Base-by-base conservation (phyloP, 1,140 invertebrate species). In the Caenorhabditis tropicalis region DNA sequence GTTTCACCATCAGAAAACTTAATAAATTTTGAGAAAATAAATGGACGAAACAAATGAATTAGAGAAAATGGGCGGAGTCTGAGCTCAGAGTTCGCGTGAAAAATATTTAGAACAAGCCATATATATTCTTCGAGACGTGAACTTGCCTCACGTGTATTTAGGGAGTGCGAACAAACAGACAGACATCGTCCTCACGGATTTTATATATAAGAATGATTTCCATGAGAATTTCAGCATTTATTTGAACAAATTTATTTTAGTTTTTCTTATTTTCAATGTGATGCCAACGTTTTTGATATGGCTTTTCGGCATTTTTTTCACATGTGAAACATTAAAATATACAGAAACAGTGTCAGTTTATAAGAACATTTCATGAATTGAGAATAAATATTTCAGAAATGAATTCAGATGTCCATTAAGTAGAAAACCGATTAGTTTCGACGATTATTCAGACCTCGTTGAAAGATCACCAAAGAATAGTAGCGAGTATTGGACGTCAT, bases 291-390 rank as follows among this genome's bases (percentile, higher is more conserved):
- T 65, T 36, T 31, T 65, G 29, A 27, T 65, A 4, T 36, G 29
- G 58, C n/a, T 36, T 33, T 65, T 65, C n/a, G 58, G 58, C 36
- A 65, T 65, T 65, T 36, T 65, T 36, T 65, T 21, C 58, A 65
- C 58, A 33, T 27, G 58, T 65, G 58, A 65, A 65, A 65, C 58
- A 65, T 27, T 36, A 36, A 65, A 65, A 36, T 16, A 36, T 65
- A 39, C 31, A 7, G 58, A 65, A 36, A 65, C 16, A 36, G 58
- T 65, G 58, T 65, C 19, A 65, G 58, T 65, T 2, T 27, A 19
- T 21, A 16, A 6, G 12, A 65, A n/a, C n/a, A n/a, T n/a, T n/a
- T n/a, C n/a, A n/a, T n/a, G 16, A 39, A 36, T 36, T 36, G 3
- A 36, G 6, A 19, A 16, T 65, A 0, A 56, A 56, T 9, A 36